Evolutionary conservation across 2,888 invertebrate species (phyloP), one percentile per base, ranked within the genome.

Genomic region (Drosophila falleni): DNA sequence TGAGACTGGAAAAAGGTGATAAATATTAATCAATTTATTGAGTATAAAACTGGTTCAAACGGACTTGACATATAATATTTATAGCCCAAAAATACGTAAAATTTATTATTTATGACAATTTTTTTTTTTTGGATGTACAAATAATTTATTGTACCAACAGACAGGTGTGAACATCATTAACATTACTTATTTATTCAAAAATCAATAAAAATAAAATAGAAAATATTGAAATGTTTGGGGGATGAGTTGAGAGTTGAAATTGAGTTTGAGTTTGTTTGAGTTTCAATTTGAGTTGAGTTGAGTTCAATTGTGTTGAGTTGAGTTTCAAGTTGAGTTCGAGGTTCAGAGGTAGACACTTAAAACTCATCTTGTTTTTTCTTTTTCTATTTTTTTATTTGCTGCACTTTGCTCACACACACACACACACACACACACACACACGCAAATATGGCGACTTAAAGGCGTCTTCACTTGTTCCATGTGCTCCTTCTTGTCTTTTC

Each of bases 401-500:
- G 75, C 78, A 78, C 59, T 74, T 51, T 23, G 23, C 73, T 68
- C 50, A 51, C 51, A 51, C 61, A 68, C 63, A 56, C 51, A 29
- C 71, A 64, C 19, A 49, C n/a, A 70, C 46, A 61, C 53, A 39
- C 29, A 41, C 37, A 29, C 13, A 41, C 16, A 29, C 53, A 54
- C 10, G 39, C 51, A 51, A 78, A 74, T 50, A 76, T 76, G 75
- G 75, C 71, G 71, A 60, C 71, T 49, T 31, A 69, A 37, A 68
- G 44, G 33, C 50, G 26, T 60, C 71, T 59, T 58, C 46, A 77
- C 67, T 72, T 77, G 55, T 59, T 77, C 74, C 74, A 74, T 78
- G 75, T 69, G 74, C 58, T 58, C 65, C 55, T 75, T 69, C 42
- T 70, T 70, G 37, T 50, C 50, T 39, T 15, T 16, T 15, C 37